phyloP scores from a whole-genome alignment of 1,140 invertebrate genomes.

The Diploscapter pachys region DNA sequence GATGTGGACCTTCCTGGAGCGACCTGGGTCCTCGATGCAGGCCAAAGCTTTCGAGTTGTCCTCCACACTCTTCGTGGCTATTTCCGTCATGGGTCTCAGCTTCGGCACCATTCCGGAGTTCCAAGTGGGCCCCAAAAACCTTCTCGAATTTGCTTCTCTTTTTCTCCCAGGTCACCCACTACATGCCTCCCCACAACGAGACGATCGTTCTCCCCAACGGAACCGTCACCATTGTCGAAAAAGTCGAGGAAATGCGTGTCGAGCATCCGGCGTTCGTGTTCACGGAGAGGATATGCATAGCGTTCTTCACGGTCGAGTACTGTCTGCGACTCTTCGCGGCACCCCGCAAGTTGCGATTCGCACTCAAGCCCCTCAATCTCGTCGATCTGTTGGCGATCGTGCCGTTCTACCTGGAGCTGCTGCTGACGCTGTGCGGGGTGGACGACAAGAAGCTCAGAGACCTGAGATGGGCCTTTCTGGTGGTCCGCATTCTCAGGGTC shows the following conservation, averaged over 20 bases:
- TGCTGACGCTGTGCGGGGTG: slow-evolving; percentile 91
- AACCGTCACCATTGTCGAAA: slow-evolving; percentile 45
- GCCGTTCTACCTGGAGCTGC: slow-evolving; percentile 94
- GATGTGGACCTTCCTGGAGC: slow-evolving; percentile 58
- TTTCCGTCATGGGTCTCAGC: slow-evolving; percentile 56
- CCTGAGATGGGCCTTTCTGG: slow-evolving; percentile 72
- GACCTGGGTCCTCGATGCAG: slow-evolving; percentile 56
- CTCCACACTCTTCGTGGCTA: slow-evolving; percentile 55
- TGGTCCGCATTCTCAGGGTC: slow-evolving; percentile 55
- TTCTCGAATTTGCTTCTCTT: background rate
- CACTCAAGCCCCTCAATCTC: slow-evolving; percentile 57
- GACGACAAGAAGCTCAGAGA: slow-evolving; percentile 94
- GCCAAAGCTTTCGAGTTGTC: slow-evolving; percentile 56
- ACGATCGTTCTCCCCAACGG: slow-evolving; percentile 49
- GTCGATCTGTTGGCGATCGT: slow-evolving; percentile 98
- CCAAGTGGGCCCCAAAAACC: slow-evolving; percentile 35
- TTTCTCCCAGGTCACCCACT: slow-evolving; percentile 46
- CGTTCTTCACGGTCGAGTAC: slow-evolving; percentile 99
- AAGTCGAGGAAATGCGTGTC: slow-evolving; percentile 53
- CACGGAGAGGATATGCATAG: slow-evolving; percentile 77
- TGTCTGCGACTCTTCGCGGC: slow-evolving; percentile 94
- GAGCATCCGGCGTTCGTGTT: slow-evolving; percentile 58
- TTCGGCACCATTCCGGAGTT: slow-evolving; percentile 58
- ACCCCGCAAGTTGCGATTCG: slow-evolving; percentile 98
- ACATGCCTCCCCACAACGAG: slow-evolving; percentile 52